Base-by-base conservation (phyloP, 2,888 invertebrate genomes). In the Nebria brevicollis region DNA sequence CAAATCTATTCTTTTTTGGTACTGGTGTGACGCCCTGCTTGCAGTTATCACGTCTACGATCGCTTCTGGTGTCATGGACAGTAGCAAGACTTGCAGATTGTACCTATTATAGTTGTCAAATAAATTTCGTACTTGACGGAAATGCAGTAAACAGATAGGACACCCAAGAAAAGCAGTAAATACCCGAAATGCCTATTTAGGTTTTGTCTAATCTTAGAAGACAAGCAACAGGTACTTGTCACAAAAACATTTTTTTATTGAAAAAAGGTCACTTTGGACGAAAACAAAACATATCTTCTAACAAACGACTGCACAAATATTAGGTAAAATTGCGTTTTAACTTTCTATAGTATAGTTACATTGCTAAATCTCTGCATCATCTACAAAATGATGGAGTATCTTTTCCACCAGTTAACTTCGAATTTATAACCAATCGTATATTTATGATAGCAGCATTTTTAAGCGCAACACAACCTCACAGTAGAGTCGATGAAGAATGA, bases 21-120 rank as follows among this genome's bases (percentile, higher is more conserved):
- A 54, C 11, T 54, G 8, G 54, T 54, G 54, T 54, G 54, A 54
- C 54, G 54, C 54, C 54, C 54, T 7, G 54, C 8, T 11, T 13
- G 70, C n/a, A 13, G 64, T 26, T 77, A 77, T 77, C 77, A 64
- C 34, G 77, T 77, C 77, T 77, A 72, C 77, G 72, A 77, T 77
- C 77, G 4, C 26, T 72, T 20, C 26, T 64, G 77, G 72, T 72
- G 72, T 72, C 26, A 64, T 77, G 77, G 77, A 77, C 77, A 64
- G 77, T 77, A 77, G 77, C 77, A 34, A 43, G 13, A 43, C 10
- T 72, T 77, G 77, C 72, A 64, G 72, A 77, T 77, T 64, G 72
- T 70, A 70, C 64, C 77, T 54, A 70, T 20, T 77, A 54, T 68
- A 72, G 25, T 64, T 25, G 77, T 72, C 77, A 77, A 72, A 77